Conservation (phyloP, 2,888 invertebrate genomes). For the Homarus gammarus region DNA sequence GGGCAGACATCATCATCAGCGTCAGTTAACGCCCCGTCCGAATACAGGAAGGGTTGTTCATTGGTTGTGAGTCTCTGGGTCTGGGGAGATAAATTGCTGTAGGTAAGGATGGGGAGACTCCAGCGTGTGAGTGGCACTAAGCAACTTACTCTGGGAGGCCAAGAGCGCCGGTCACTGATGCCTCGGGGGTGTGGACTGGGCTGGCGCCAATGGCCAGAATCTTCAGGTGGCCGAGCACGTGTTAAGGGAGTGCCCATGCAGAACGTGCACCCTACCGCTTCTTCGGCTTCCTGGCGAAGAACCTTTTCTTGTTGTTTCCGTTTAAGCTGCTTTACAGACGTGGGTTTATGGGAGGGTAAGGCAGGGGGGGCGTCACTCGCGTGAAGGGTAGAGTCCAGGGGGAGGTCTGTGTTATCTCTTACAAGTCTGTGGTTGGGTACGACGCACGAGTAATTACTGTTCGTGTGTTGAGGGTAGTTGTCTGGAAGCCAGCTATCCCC, state of each 20-base stretch:
- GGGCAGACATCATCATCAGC: constrained; percentile 1
- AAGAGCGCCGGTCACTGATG: constrained; percentile 71
- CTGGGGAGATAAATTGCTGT: constrained; percentile 11
- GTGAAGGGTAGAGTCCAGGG: constrained; percentile 7
- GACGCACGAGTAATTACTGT: neutral
- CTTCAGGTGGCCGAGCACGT: constrained; percentile 44
- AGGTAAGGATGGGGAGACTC: constrained; percentile 62
- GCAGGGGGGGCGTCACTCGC: neutral
- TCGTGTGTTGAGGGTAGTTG: neutral
- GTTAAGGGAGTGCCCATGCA: constrained; percentile 48
- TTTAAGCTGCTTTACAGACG: constrained; percentile 68
- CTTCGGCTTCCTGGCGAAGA: constrained; percentile 58
- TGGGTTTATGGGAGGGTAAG: constrained; percentile 54
- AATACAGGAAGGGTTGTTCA: neutral
- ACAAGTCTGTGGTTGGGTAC: constrained; percentile 30
- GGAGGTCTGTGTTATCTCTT: constrained; percentile 10
- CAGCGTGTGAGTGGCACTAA: constrained; percentile 42
- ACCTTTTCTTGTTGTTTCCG: constrained; percentile 67
- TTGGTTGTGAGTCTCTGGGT: constrained; percentile 13
- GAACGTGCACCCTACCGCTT: constrained; percentile 50
- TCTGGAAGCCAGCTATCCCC: constrained; percentile 2
- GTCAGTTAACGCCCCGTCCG: neutral
- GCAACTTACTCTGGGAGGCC: constrained; percentile 75
- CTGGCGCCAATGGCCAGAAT: constrained; percentile 59
- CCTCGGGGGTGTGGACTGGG: constrained; percentile 74